A percentile compares a stretch with the other conserved stretches of the same genome.
Evolutionary conservation across 1,140 invertebrate species (phyloP).

Genomic region (Dendrolimus kikuchii): DNA sequence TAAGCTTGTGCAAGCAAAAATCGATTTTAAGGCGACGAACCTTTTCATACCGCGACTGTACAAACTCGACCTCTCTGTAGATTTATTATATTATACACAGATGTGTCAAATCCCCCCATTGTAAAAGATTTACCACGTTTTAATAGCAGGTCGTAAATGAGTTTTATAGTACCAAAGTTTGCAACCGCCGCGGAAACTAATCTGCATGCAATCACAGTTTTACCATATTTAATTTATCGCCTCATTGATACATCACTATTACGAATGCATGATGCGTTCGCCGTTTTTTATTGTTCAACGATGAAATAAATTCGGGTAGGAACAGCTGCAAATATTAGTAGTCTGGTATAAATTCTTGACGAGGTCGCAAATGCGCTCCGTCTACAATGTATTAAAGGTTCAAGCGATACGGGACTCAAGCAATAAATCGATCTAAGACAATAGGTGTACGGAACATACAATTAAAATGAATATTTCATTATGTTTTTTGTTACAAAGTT

Average conservation of each 20-base stretch:
- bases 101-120: no score
- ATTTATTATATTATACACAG: no score
- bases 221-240: constrained; percentile 29
- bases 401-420: constrained; percentile 16
- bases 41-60: no score
- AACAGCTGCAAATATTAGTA: constrained; percentile 32
- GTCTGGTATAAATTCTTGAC: constrained; percentile 36
- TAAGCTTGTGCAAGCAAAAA: no score
- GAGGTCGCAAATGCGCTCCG: constrained; percentile 28
- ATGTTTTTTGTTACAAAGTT: constrained; percentile 23
- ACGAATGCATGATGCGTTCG: constrained; percentile 26
- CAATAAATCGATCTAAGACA: constrained; percentile 32
- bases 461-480: constrained; percentile 51
- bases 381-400: constrained; percentile 11
- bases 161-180: background rate
- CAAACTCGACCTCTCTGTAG: no score
- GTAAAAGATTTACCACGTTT: no score
- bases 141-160: no score
- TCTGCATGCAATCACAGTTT: constrained; percentile 12
- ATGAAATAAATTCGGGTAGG: constrained; percentile 35
- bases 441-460: constrained; percentile 24
- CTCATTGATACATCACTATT: constrained; percentile 20
- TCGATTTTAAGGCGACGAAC: no score
- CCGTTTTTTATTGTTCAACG: constrained; percentile 34
- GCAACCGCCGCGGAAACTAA: constrained; percentile 11